phyloP scores from a whole-genome alignment of 1,140 invertebrate species.

The Eulimnadia texana region DNA sequence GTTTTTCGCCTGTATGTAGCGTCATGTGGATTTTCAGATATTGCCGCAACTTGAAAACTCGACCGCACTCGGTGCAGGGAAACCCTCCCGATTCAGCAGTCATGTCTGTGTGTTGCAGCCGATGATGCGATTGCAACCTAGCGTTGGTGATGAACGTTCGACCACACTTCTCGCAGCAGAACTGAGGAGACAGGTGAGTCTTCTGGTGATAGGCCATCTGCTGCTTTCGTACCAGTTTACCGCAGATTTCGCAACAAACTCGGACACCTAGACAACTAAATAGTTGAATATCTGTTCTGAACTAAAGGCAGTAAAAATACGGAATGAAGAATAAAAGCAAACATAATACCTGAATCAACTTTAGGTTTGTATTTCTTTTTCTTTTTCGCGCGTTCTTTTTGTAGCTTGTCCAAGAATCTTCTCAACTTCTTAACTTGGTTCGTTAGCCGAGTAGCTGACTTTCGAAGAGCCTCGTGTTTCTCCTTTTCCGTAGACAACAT shows the following conservation, averaged over 20 bases:
- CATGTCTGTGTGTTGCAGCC: background rate
- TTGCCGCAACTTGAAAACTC: conserved; percentile 1
- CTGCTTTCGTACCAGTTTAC: background rate
- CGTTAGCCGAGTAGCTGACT: background rate
- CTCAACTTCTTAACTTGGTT: background rate
- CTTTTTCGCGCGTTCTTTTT: background rate
- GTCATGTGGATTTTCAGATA: conserved; percentile 30
- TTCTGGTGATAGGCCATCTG: background rate
- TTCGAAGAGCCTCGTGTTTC: background rate
- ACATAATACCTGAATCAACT: background rate
- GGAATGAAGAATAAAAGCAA: background rate
- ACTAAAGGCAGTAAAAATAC: no score
- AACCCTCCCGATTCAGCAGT: background rate
- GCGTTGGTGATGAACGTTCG: background rate
- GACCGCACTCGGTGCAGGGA: background rate
- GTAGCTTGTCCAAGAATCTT: background rate
- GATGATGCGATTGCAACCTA: background rate
- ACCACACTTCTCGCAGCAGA: background rate
- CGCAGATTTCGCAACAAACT: background rate
- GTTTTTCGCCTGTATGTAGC: background rate
- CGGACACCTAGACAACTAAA: no score
- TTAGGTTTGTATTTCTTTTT: background rate
- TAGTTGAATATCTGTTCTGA: no score
- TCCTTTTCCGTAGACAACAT: no score
- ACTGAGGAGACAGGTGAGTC: background rate